These are phyloP conservation scores for Pangasius krempfi DNA, from an alignment of 2,797 vertebrate genomes.

Conservation along the genomic window DNA sequence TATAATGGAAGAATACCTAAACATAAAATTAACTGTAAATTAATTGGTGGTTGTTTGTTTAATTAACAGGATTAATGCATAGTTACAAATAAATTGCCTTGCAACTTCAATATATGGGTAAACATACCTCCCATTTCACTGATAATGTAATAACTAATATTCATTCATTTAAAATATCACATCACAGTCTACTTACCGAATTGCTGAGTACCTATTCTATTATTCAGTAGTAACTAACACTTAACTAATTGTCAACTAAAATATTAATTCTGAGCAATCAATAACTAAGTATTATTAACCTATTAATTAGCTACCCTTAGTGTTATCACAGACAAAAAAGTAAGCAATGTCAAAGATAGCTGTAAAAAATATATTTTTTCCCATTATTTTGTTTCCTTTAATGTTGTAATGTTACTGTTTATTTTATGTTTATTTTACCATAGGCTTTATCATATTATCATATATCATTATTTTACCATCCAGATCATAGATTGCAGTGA, in stretches of 20 bases:
- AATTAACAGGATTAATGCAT: not conserved
- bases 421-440: not conserved
- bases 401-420: not conserved
- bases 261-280: not conserved
- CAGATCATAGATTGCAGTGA: not conserved
- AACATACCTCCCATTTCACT: not conserved
- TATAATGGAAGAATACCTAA: not conserved
- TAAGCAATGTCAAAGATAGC: not conserved
- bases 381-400: not conserved
- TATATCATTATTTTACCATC: not conserved
- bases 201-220: not conserved
- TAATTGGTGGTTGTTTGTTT: not conserved
- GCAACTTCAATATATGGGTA: not conserved
- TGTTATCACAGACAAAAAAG: not conserved
- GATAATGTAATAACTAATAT: not conserved
- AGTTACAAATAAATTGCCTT: not conserved
- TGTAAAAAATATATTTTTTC: not conserved
- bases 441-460: not conserved
- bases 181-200: not conserved
- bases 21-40: not conserved
- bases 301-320: not conserved
- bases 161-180: not conserved
- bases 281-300: not conserved
- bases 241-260: not conserved
- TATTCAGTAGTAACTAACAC: not conserved